A percentile compares a stretch with the other conserved stretches of the same genome.
phyloP scores from a whole-genome alignment of 2,888 invertebrate genomes.

The Drosophila formosana region DNA sequence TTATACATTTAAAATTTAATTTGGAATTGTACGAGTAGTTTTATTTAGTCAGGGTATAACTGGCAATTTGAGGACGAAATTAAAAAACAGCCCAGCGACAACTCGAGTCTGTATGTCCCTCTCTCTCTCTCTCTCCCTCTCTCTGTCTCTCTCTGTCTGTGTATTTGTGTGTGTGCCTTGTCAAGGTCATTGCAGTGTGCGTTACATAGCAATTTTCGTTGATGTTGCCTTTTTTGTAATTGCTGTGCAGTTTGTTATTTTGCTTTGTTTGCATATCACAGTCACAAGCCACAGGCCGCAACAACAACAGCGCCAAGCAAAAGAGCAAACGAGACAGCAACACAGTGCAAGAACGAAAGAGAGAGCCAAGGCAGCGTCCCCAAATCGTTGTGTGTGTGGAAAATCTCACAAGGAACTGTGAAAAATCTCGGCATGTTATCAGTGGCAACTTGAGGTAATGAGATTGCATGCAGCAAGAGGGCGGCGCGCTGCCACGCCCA shows the following conservation, averaged over 20 bases:
- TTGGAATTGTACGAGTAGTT: too few relatives aligned
- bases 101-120: conserved; percentile 11
- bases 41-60: not conserved
- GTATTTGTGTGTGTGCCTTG: conserved; percentile 18
- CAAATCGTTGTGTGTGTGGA: conserved; percentile 14
- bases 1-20: too few relatives aligned
- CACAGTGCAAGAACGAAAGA: not conserved
- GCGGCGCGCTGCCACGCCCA: conserved; percentile 8
- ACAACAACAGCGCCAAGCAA: not conserved
- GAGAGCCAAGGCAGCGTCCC: not conserved
- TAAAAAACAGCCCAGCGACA: conserved; percentile 33
- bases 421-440: conserved; percentile 16
- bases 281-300: not conserved
- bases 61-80: conserved; percentile 25
- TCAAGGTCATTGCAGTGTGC: conserved; percentile 59
- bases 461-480: conserved; percentile 1
- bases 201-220: conserved; percentile 21
- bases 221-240: conserved; percentile 26
- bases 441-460: conserved; percentile 1
- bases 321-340: not conserved
- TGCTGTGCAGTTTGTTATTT: conserved; percentile 39
- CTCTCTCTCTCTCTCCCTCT: too few relatives aligned
- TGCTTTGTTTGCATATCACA: conserved; percentile 5
- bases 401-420: conserved; percentile 51
- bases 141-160: not conserved